Base-by-base conservation (phyloP, 2,888 invertebrate species). In the Rotaria socialis region DNA sequence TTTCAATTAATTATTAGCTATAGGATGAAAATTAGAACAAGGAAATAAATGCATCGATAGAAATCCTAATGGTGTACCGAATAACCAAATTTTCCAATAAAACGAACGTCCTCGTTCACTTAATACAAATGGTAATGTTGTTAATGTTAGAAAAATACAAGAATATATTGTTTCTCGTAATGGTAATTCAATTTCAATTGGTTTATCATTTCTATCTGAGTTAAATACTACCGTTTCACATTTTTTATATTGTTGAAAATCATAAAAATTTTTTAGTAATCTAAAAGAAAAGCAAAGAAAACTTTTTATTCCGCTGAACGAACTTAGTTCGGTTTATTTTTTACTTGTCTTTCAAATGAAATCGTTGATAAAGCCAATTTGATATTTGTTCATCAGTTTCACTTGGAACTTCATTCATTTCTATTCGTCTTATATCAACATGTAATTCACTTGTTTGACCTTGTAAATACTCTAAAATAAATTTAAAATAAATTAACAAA, bases 371-470 rank as follows among this genome's bases (percentile, higher is more conserved):
- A 35, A 92, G 88, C 92, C 92, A 92, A 7, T 87, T n/a, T 80
- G 89, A 89, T 41, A 92, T 88, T n/a, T 89, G 88, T 24, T 89
- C 89, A 85, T 90, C 90, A 14, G 89, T 90, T 41, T 87, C 85
- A 41, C 11, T 55, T n/a, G 92, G 92, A 11, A 92, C 89, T 16
- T 90, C 90, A 35, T 88, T 87, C 27, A 92, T 89, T 24, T 90
- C 89, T 85, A 92, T 90, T 56, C 91, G 89, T 56, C 89, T 89
- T 58, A 92, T 88, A 88, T 92, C 90, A 43, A 92, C 88, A 88
- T 92, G 91, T 19, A 92, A 88, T 87, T 90, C 88, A 27, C 88
- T 89, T 85, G 89, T 90, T 10, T 88, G 87, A 11, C 90, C 90
- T 55, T 89, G 88, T 84, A 92, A 87, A 87, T 91, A 91, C 67